Percentiles rank a stretch among this genome's conserved stretches.
phyloP scores from a whole-genome alignment of 2,113 vertebrate genomes.

The Cyprinodon tularosa region DNA sequence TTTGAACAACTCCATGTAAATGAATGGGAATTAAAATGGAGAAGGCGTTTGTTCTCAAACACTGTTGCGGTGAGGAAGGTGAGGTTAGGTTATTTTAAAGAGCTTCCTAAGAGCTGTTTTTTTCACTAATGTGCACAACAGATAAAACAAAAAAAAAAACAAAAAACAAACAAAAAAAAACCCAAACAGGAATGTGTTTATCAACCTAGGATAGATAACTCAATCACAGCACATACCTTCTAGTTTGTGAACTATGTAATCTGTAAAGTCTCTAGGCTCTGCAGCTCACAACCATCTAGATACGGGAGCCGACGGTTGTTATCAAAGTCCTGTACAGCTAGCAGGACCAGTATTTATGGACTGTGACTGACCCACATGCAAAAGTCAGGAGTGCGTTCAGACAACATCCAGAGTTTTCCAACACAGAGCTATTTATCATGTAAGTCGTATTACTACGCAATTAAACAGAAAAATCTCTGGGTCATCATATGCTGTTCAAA shows the following conservation, averaged over 20 bases:
- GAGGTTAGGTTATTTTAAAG: background rate
- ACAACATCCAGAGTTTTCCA: background rate
- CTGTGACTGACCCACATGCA: conserved; percentile 43
- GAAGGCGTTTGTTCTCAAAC: background rate
- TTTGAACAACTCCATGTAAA: background rate
- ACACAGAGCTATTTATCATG: no score
- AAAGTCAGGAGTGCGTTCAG: conserved; percentile 8
- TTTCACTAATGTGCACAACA: background rate
- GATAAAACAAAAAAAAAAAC: background rate
- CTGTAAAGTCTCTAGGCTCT: background rate
- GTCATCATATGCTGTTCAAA: no score
- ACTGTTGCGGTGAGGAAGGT: background rate
- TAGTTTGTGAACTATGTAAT: background rate
- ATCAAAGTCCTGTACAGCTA: conserved; percentile 10
- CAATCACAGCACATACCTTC: background rate
- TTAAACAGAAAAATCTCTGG: background rate
- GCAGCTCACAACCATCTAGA: conserved; percentile 1
- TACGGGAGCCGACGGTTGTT: conserved; percentile 4
- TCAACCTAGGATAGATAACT: background rate
- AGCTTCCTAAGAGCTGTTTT: background rate
- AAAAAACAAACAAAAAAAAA: no score
- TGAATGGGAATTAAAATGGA: background rate
- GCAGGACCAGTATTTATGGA: conserved; percentile 43
- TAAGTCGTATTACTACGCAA: background rate
- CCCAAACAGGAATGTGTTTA: background rate